Base-by-base conservation (phyloP, 2,797 vertebrate genomes). In the Calcarius lapponicus region DNA sequence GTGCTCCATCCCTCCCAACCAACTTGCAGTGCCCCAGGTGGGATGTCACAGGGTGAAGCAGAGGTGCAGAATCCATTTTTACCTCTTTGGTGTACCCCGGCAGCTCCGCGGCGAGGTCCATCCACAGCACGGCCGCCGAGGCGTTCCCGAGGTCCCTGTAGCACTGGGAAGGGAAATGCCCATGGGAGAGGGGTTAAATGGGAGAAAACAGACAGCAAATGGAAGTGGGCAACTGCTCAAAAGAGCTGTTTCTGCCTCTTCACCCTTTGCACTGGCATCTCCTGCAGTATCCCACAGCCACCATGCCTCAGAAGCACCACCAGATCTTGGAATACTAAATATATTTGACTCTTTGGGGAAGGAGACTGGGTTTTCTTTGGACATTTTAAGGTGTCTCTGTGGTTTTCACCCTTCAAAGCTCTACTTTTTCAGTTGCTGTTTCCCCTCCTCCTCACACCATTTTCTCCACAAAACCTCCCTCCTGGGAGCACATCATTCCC, bases 81-180 rank as follows among this genome's bases (percentile, higher is more conserved):
- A 98, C 98, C 97, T 99, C 98, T 34, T 97, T 94, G 1, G 98
- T 96, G 69, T 71, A 61, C 12, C 81, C 83, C 22, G 98, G 96
- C 89, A 98, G 98, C 89, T 98, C 98, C 12, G 98, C 92, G 14
- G 99, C 99, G 26, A 99, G 90, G 31, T 97, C 94, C 54, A 98
- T 97, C 99, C 99, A 99, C 80, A 97, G 98, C 14, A 72, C 78
- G 4, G 99, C 98, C 17, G 98, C 98, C 1, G 98, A 96, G 45
- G 93, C 58, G 88, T 99, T 98, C 45, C 98, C 99, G n/a, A 99
- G 97, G 71, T 99, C 99, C 95, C 91, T 98, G 96, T 99, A 99
- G 97, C 99, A 99, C 99, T 99, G 81, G 3, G 32, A 73, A 88
- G 25, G 80, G 58, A 43, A 95, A 69, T 0, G 7, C 70, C 32